phyloP scores from a whole-genome alignment of 2,113 vertebrate genomes.

The Thryonomys swinderianus region DNA sequence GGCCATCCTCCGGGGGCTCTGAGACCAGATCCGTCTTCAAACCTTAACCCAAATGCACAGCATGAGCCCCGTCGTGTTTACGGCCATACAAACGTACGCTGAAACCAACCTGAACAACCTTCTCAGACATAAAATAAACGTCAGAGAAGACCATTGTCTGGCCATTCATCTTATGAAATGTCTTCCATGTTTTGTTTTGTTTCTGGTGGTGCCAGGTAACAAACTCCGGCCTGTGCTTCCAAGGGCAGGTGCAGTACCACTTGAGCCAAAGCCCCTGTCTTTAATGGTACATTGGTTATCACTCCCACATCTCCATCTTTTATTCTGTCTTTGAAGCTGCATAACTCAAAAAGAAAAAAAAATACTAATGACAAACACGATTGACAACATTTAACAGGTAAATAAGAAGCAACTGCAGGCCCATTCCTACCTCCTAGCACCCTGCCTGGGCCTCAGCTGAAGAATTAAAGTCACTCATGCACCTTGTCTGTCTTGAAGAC shows the following conservation, averaged over 20 bases:
- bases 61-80: not conserved
- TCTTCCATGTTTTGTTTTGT: too few species aligned
- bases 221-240: too few species aligned
- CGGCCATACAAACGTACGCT: not conserved
- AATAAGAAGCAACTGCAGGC: not conserved
- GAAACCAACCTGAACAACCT: not conserved
- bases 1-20: not conserved
- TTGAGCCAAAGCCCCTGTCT: too few species aligned
- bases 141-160: not conserved
- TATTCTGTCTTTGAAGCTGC: not conserved
- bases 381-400: not conserved
- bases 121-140: not conserved
- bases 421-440: constrained; percentile 7
- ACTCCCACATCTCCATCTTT: not conserved
- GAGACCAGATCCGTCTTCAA: constrained; percentile 10
- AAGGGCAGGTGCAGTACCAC: too few species aligned
- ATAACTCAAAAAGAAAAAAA: not conserved
- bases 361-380: not conserved
- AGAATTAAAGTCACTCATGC: constrained; percentile 54
- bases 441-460: constrained; percentile 21
- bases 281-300: not conserved
- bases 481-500: constrained; percentile 31
- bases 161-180: not conserved
- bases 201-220: too few species aligned
- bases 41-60: not conserved